These are phyloP conservation scores for Betta splendens DNA, from an alignment of 2,797 vertebrate species.

Conservation along the genomic window DNA sequence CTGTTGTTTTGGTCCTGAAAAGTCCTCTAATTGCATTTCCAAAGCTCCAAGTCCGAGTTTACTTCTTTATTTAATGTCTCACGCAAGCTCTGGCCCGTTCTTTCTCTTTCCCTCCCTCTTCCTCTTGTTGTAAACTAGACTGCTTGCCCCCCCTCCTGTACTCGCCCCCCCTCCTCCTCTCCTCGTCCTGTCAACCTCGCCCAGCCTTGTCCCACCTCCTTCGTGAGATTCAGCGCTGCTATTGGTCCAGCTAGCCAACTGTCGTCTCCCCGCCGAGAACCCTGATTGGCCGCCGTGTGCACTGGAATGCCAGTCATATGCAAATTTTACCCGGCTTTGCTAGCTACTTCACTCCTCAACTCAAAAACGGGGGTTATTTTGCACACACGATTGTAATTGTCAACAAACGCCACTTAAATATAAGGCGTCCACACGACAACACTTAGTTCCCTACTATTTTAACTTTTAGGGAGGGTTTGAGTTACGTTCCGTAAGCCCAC, in stretches of 20 bases:
- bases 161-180: conserved; percentile 71
- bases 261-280: conserved; percentile 60
- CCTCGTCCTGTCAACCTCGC: conserved; percentile 84
- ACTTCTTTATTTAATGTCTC: conserved; percentile 64
- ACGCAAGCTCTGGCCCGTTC: conserved; percentile 65
- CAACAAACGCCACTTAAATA: neutral
- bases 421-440: neutral
- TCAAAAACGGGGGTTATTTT: conserved; percentile 11
- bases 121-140: conserved; percentile 83
- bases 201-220: conserved; percentile 79
- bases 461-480: conserved; percentile 27
- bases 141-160: conserved; percentile 68
- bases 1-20: conserved; percentile 46
- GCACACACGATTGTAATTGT: conserved; percentile 10
- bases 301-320: conserved; percentile 89
- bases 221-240: neutral
- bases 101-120: conserved; percentile 81
- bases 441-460: neutral
- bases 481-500: conserved; percentile 46
- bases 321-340: conserved; percentile 65
- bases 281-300: conserved; percentile 76
- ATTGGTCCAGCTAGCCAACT: conserved; percentile 67
- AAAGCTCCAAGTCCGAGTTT: conserved; percentile 62
- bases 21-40: conserved; percentile 64
- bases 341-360: neutral